These are phyloP conservation scores for Phodopus roborovskii DNA, from an alignment of 2,113 vertebrate genomes.

Conservation along the genomic window DNA sequence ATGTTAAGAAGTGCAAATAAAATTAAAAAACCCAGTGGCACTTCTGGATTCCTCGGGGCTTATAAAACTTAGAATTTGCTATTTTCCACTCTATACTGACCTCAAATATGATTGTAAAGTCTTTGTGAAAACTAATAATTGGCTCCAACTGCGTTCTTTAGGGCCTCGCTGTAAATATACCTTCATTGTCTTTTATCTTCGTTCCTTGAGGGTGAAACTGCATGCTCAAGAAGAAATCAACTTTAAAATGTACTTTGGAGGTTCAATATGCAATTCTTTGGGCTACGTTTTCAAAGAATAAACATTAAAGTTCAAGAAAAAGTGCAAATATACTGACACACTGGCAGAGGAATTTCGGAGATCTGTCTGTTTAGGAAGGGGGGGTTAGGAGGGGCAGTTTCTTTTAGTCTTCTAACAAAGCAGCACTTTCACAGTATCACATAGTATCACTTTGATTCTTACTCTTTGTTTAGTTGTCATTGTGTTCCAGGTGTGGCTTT, in stretches of 20 bases:
- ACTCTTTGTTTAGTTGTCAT: background rate
- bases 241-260: slow-evolving; percentile 23
- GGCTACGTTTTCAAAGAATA: slow-evolving; percentile 46
- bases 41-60: background rate
- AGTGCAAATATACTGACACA: slow-evolving; percentile 29
- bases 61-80: background rate
- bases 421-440: background rate
- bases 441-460: background rate
- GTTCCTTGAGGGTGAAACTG: background rate
- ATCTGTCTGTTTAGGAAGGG: slow-evolving; percentile 40
- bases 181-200: slow-evolving; percentile 24
- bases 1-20: background rate
- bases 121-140: slow-evolving; percentile 41
- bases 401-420: background rate
- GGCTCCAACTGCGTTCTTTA: background rate
- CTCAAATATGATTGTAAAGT: slow-evolving; percentile 10
- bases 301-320: slow-evolving; percentile 14
- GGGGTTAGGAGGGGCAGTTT: slow-evolving; percentile 36
- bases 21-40: background rate
- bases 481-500: background rate
- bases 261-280: background rate
- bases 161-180: background rate
- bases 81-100: background rate
- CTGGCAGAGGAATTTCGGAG: background rate
- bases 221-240: background rate